Conservation (phyloP, 1,140 invertebrate genomes). For the Drosophila jambulina region DNA sequence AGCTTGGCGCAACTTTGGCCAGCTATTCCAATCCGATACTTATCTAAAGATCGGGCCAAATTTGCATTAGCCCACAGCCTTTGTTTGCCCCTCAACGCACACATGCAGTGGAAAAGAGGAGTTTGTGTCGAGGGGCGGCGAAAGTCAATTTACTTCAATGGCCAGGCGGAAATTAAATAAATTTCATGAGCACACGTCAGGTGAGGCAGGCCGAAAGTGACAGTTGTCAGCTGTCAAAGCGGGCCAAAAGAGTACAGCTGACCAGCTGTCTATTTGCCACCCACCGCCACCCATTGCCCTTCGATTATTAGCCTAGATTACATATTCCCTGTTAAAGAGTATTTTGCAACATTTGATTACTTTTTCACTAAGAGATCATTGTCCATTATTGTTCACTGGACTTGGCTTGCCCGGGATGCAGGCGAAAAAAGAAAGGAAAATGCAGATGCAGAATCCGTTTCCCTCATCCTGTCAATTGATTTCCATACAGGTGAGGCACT, state of each 20-base stretch:
- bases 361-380: conserved; percentile 1
- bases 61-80: conserved; percentile 49
- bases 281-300: neutral
- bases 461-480: conserved; percentile 47
- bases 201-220: conserved; percentile 60
- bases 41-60: conserved; percentile 59
- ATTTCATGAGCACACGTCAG: conserved; percentile 61
- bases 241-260: conserved; percentile 50
- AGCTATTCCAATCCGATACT: conserved; percentile 50
- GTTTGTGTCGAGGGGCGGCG: conserved; percentile 1
- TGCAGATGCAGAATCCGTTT: conserved; percentile 14
- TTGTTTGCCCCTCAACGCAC: conserved; percentile 24
- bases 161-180: conserved; percentile 75
- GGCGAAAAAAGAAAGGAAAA: neutral
- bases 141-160: conserved; percentile 64
- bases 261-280: conserved; percentile 13
- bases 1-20: conserved; percentile 20
- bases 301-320: conserved; percentile 17
- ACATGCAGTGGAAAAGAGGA: conserved; percentile 14
- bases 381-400: neutral
- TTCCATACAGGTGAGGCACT: conserved; percentile 61
- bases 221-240: conserved; percentile 69
- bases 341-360: conserved; percentile 20
- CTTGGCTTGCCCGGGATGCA: neutral
- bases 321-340: neutral